These are phyloP conservation scores for Bucco capensis DNA, from an alignment of 2,113 vertebrate genomes.

Conservation along the genomic window DNA sequence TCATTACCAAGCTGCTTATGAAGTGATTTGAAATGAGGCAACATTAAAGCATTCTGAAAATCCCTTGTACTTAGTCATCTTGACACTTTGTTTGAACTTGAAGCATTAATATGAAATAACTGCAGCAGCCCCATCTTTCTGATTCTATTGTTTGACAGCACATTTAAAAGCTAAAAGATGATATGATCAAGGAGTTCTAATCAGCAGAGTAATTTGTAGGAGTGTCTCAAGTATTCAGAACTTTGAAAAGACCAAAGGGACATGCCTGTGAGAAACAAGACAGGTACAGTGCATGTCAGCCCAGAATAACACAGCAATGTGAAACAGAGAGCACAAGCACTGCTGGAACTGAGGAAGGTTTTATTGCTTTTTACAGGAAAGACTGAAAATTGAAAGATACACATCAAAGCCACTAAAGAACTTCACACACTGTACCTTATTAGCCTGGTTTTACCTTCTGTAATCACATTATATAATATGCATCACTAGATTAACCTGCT, in stretches of 20 bases:
- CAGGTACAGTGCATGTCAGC: conserved; percentile 14
- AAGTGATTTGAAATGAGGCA: conserved; percentile 85
- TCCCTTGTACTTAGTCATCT: conserved; percentile 85
- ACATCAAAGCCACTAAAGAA: conserved; percentile 67
- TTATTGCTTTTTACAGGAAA: conserved; percentile 32
- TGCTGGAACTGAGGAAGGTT: background rate
- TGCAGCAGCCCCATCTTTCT: conserved; percentile 71
- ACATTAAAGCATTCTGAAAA: conserved; percentile 87
- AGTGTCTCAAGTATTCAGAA: conserved; percentile 63
- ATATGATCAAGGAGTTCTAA: conserved; percentile 82
- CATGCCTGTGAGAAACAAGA: conserved; percentile 53
- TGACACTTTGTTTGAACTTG: conserved; percentile 92
- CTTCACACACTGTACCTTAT: conserved; percentile 41
- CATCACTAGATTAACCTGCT: conserved; percentile 56
- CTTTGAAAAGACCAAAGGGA: conserved; percentile 47
- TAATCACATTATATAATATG: conserved; percentile 66
- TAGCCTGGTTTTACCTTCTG: conserved; percentile 61
- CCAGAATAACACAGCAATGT: conserved; percentile 3
- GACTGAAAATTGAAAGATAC: conserved; percentile 69
- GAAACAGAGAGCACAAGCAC: conserved; percentile 40
- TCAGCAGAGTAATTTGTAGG: conserved; percentile 79
- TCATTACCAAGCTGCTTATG: conserved; percentile 87
- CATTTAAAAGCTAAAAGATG: conserved; percentile 76
- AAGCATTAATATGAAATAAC: conserved; percentile 87
- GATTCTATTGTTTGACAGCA: conserved; percentile 81